Conservation (phyloP, 2,797 vertebrate genomes). For the Micropoecilia bifurca region DNA sequence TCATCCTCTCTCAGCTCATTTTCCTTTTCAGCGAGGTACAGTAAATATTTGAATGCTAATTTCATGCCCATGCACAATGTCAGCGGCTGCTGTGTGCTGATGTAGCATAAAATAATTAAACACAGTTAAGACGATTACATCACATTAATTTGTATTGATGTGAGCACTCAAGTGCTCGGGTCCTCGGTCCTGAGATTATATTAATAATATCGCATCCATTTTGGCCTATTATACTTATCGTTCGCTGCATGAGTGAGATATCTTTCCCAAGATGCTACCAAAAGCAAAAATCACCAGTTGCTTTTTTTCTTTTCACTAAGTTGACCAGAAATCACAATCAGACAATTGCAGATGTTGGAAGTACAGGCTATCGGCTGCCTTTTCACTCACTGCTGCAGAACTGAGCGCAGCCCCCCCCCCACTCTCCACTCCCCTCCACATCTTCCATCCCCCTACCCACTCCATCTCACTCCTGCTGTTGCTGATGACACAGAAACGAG, state of each 20-base stretch:
- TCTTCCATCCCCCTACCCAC: slow-evolving; percentile 3
- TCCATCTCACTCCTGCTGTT: slow-evolving; percentile 17
- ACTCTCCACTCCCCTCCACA: neutral
- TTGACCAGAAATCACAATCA: slow-evolving; percentile 35
- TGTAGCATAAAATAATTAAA: slow-evolving; percentile 74
- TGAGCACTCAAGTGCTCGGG: slow-evolving; percentile 51
- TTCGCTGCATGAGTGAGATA: slow-evolving; percentile 13
- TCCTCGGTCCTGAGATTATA: slow-evolving; percentile 18
- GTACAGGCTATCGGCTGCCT: slow-evolving; percentile 36
- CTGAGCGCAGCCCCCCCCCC: slow-evolving; percentile 20
- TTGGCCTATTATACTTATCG: slow-evolving; percentile 39
- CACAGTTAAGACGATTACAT: slow-evolving; percentile 67
- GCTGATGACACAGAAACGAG: slow-evolving; percentile 54
- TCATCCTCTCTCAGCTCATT: slow-evolving; percentile 25
- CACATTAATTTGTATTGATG: slow-evolving; percentile 74
- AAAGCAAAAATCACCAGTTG: slow-evolving; percentile 44
- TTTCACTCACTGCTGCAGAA: slow-evolving; percentile 36
- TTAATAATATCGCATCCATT: slow-evolving; percentile 16
- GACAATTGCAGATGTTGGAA: slow-evolving; percentile 48
- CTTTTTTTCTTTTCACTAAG: neutral
- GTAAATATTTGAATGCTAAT: slow-evolving; percentile 71
- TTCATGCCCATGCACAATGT: slow-evolving; percentile 63
- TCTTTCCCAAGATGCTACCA: slow-evolving; percentile 53
- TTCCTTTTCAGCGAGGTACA: slow-evolving; percentile 42
- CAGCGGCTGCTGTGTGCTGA: slow-evolving; percentile 64